These are phyloP conservation scores for Epicauta chinensis DNA, from an alignment of 1,140 invertebrate genomes.

Conservation along the genomic window DNA sequence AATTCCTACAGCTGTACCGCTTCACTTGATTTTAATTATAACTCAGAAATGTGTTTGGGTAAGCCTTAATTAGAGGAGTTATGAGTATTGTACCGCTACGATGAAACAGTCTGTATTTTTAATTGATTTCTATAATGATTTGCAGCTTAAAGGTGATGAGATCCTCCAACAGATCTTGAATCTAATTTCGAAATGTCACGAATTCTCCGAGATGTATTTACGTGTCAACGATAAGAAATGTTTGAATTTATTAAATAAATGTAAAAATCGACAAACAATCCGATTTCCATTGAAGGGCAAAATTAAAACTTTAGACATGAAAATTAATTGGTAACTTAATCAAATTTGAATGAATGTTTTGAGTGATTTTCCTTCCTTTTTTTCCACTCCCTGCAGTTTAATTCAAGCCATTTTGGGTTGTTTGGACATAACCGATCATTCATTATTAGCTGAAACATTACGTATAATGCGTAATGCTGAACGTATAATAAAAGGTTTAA, in stretches of 20 bases:
- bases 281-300: constrained; percentile 53
- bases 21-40: too few species aligned
- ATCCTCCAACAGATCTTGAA: constrained; percentile 41
- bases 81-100: too few species aligned
- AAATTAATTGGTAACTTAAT: constrained; percentile 53
- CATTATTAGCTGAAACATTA: constrained; percentile 60
- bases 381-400: too few species aligned
- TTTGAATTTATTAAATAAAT: constrained; percentile 55
- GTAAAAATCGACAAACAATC: constrained; percentile 46
- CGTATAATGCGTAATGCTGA: constrained; percentile 62
- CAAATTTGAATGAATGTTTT: constrained; percentile 16
- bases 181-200: constrained; percentile 48
- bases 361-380: constrained; percentile 33
- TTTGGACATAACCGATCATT: constrained; percentile 59
- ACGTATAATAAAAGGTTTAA: constrained; percentile 55
- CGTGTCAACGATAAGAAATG: constrained; percentile 52
- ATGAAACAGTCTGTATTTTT: background rate
- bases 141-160: constrained; percentile 44
- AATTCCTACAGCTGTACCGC: too few species aligned
- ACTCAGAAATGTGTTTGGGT: too few species aligned
- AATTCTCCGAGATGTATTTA: constrained; percentile 53
- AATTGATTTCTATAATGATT: background rate
- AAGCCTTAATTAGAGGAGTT: too few species aligned
- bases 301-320: constrained; percentile 54
- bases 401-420: constrained; percentile 69